Conservation (phyloP, 2,113 vertebrate species). For the Ophthalmolycus amberensis region DNA sequence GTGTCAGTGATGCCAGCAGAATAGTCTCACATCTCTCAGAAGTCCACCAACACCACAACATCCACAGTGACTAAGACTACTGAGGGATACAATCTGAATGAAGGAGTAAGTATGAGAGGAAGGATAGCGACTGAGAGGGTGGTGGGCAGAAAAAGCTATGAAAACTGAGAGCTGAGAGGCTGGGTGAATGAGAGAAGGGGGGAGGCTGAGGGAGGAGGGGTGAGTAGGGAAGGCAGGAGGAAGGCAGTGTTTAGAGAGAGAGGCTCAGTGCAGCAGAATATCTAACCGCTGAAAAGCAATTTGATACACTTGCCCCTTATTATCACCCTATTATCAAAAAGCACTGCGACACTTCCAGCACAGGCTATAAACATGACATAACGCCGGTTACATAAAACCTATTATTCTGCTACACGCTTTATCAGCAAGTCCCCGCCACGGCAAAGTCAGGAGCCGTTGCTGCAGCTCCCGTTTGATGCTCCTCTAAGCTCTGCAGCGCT, state of each 20-base stretch:
- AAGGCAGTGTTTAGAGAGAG: slow-evolving; percentile 22
- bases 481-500: slow-evolving; percentile 22
- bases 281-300: slow-evolving; percentile 33
- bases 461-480: slow-evolving; percentile 31
- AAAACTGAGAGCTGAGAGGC: slow-evolving; percentile 11
- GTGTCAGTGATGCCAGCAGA: not conserved
- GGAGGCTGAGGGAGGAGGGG: not conserved
- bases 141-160: not conserved
- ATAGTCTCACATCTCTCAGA: not conserved
- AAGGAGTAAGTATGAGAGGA: slow-evolving; percentile 11
- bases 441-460: not conserved
- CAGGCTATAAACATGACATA: slow-evolving; percentile 61
- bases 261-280: slow-evolving; percentile 46
- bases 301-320: slow-evolving; percentile 49
- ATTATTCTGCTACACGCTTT: slow-evolving; percentile 40
- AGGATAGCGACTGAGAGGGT: not conserved
- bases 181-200: not conserved
- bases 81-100: slow-evolving; percentile 24
- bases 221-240: slow-evolving; percentile 6
- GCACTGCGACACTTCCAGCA: slow-evolving; percentile 43
- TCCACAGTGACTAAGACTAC: slow-evolving; percentile 7
- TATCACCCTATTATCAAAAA: slow-evolving; percentile 64
- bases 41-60: slow-evolving; percentile 13
- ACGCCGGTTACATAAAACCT: slow-evolving; percentile 57
- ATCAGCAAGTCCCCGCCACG: slow-evolving; percentile 16